Evolutionary conservation across 2,113 vertebrate genomes (phyloP), one percentile per base, ranked within the genome.

Genomic region (Parotia lawesii): DNA sequence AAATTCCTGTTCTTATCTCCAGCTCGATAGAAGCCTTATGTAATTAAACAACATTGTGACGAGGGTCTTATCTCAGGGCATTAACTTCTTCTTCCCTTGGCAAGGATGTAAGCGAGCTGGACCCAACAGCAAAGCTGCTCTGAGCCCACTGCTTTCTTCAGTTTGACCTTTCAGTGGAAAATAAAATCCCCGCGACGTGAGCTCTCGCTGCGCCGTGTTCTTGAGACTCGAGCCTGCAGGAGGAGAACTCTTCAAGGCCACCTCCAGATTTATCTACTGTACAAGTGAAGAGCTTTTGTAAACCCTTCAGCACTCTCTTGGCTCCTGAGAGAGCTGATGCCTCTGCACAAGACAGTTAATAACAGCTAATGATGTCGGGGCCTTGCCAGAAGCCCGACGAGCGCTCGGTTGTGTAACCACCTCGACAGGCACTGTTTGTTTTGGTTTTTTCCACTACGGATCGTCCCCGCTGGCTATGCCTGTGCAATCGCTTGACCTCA

Each of bases 1-100:
- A 96, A 94, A 97, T 97, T 97, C 96, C 97, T 94, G 96, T 53
- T 82, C 95, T 97, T 97, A 97, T 97, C 96, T 93, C 50, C 83
- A 65, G 47, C 90, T 77, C 62, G 29, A 89, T 91, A 86, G 84
- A 95, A 93, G 75, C 72, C 81, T 95, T 92, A 91, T 88, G 93
- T 89, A 95, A 96, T 95, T 88, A 96, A 96, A 96, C 94, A 97
- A 76, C 54, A 93, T 94, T 85, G 80, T 95, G 95, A 96, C 50
- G n/a, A 96, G 87, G 94, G 91, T 84, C 96, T 97, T 96, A 97
- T 96, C 96, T 97, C 58, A 62, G 81, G 73, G 29, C 78, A 96
- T 90, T 96, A 91, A 92, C 88, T 70, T 40, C 87, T 94, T 89
- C 90, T 94, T 95, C 84, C 90, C 83, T 96, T 93, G 96, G 90